Evolutionary conservation across 2,113 vertebrate genomes (phyloP), one percentile per base, ranked within the genome.

Genomic region (Pimephales promelas): DNA sequence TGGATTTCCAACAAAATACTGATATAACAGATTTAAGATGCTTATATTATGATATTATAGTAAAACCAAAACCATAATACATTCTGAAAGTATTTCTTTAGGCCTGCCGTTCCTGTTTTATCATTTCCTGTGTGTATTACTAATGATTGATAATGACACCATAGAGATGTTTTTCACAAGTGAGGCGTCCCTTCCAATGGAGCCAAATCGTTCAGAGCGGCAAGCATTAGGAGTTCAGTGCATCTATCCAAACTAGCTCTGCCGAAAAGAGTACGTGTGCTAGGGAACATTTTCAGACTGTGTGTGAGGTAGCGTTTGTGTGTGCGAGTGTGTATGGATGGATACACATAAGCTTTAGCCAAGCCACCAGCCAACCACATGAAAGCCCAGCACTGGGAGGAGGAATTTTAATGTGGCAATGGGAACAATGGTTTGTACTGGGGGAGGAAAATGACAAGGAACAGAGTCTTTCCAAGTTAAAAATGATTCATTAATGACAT

Each of bases 331-430:
- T 89, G 89, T 92, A 92, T 86, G 89, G 90, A 92, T 90, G 92
- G 90, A 87, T 90, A 91, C 87, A 90, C 90, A 87, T 86, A 91
- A 89, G 88, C 88, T 87, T 89, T 89, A 90, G 92, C 92, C 92
- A 92, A 93, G 89, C 94, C 94, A 84, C 91, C 88, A 91, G 91
- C 84, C 78, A 16, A 88, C 93, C 93, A 94, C 93, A 94, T 93
- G 18, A 93, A 92, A 91, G 90, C 84, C 22, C 26, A 84, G 90
- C 90, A 91, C 86, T 87, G 87, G 90, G 89, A 93, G 91, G 86
- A 87, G 90, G 92, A 92, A 93, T 94, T 92, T 93, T 93, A 90
- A 92, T 93, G 91, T 90, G 90, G 90, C 91, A 92, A 92, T 91
- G 90, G 86, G 91, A 93, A 94, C 92, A 93, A 93, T 92, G 89